phyloP scores from a whole-genome alignment of 1,140 invertebrate species.

The Musca domestica region DNA sequence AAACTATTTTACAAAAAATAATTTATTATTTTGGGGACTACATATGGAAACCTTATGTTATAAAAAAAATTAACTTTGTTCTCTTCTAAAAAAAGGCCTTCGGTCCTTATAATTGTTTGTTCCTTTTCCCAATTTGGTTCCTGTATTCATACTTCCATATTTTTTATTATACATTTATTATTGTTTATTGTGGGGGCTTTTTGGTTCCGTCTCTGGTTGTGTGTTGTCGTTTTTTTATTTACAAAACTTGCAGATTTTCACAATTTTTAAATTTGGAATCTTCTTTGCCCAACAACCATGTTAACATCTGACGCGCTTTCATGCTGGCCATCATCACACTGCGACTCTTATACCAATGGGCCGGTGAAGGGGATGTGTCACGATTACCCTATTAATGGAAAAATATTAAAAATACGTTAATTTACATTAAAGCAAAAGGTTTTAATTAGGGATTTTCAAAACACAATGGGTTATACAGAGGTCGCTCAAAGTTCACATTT shows the following conservation, averaged over 20 bases:
- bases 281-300: conserved; percentile 85
- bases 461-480: not conserved
- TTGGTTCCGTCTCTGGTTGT: not conserved
- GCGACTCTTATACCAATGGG: conserved; percentile 79
- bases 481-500: too few species aligned
- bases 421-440: not conserved
- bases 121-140: not conserved
- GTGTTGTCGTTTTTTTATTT: conserved; percentile 25
- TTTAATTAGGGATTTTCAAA: not conserved
- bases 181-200: not conserved
- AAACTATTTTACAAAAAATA: conserved; percentile 1
- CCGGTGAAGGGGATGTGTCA: conserved; percentile 57
- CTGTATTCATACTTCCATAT: conserved; percentile 2
- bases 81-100: not conserved
- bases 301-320: conserved; percentile 85
- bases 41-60: not conserved
- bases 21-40: conserved; percentile 18
- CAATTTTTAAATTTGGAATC: conserved; percentile 88
- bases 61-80: not conserved
- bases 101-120: conserved; percentile 2
- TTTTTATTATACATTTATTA: conserved; percentile 1
- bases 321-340: conserved; percentile 79
- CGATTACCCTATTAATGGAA: conserved; percentile 54
- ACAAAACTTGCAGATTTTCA: conserved; percentile 80
- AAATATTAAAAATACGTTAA: too few species aligned